Evolutionary conservation across 2,888 invertebrate genomes (phyloP), one percentile per base, ranked within the genome.

Genomic region (Phortica magna): DNA sequence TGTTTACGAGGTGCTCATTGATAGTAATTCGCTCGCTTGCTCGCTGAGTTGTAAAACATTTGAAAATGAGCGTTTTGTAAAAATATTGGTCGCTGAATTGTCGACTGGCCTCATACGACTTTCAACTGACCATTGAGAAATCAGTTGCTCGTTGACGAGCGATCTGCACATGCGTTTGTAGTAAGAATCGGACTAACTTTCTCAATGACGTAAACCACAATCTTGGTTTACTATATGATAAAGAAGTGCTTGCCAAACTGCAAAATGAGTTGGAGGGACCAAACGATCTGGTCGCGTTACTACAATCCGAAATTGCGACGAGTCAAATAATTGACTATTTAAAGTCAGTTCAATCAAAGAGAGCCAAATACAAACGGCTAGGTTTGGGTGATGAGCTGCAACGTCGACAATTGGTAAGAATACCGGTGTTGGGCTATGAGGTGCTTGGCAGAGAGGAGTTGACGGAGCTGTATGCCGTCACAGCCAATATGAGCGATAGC

Each of bases 401-500:
- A 0, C 93, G 93, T 74, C 93, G 97, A 65, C 95, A 96, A 92
- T 96, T 98, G 85, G 93, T 94, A 82, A 94, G 94, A 80, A 93
- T 96, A 82, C 95, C 95, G 0, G 93, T 94, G 76, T 92, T 97
- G 7, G 97, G 96, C 0, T 93, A 94, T 0, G 93, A 95, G 0
- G 96, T 95, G 0, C 91, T 98, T 14, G 93, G 95, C 0, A 94
- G 94, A 76, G 94, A 94, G 31, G 94, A 95, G 83, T 93, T 93
- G 83, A 93, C 93, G 77, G 91, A 93, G 73, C 92, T 95, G 59
- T 94, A 94, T 86, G 93, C 94, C 82, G 93, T 94, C 0, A 93
- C 95, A 0, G 94, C 94, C 0, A 94, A 95, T 14, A 96, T 97
- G 96, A 94, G 95, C 85, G 93, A 94, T 0, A 95, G 95, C 79